These are phyloP conservation scores for Alectoris magna DNA, from an alignment of 2,797 vertebrate species.

Conservation along the genomic window DNA sequence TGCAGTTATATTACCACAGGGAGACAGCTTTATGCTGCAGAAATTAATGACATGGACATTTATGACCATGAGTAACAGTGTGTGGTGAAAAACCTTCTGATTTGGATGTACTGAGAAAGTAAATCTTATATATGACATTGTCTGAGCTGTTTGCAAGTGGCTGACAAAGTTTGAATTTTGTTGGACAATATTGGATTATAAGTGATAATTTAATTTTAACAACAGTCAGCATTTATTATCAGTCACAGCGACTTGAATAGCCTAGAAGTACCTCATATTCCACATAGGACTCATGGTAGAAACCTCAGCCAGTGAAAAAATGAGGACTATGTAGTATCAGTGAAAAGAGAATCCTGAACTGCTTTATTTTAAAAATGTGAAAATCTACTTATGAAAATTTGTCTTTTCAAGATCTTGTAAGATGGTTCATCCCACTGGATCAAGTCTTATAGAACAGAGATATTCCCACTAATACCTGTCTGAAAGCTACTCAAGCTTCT, in stretches of 20 bases:
- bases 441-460: neutral
- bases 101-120: neutral
- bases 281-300: neutral
- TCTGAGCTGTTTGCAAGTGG: constrained; percentile 11
- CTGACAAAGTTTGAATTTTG: constrained; percentile 12
- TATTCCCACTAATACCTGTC: neutral
- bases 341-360: neutral
- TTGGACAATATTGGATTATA: constrained; percentile 20
- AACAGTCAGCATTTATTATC: neutral
- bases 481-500: neutral
- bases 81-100: neutral
- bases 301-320: neutral
- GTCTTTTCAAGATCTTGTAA: neutral
- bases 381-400: neutral
- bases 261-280: neutral
- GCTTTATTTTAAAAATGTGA: neutral
- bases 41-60: neutral
- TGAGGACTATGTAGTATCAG: neutral
- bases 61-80: neutral
- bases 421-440: neutral
- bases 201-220: constrained; percentile 14
- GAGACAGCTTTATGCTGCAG: neutral
- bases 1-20: neutral
- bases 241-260: neutral
- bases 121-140: neutral